phyloP scores from a whole-genome alignment of 2,113 vertebrate species.

The Oxygymnocypris stewartii region DNA sequence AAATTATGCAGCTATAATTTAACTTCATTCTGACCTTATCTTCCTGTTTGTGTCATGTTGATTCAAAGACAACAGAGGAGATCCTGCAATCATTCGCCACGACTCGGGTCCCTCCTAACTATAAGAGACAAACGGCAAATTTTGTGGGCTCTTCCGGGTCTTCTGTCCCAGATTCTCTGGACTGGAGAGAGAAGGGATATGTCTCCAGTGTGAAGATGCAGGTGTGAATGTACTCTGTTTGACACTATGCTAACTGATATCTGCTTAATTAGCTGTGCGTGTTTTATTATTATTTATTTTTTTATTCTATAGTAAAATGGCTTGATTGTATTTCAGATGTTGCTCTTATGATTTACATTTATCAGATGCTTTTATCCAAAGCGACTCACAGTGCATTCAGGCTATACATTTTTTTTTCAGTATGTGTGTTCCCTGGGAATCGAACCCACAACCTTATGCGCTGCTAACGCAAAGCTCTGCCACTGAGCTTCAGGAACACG shows the following conservation, averaged over 20 bases:
- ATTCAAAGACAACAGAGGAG: slow-evolving; percentile 76
- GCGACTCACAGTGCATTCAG: no score
- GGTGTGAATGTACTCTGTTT: slow-evolving; percentile 58
- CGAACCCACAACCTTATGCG: no score
- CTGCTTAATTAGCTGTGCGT: background rate
- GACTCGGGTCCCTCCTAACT: slow-evolving; percentile 65
- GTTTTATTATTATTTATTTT: background rate
- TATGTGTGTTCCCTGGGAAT: no score
- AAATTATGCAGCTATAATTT: background rate
- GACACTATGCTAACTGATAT: background rate
- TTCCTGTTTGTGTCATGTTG: slow-evolving; percentile 28
- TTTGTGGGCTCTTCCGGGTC: background rate
- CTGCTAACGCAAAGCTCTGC: no score
- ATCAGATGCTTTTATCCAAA: no score
- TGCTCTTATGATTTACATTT: no score
- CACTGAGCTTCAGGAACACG: background rate
- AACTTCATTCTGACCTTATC: background rate
- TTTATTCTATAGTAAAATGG: background rate
- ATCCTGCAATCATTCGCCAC: slow-evolving; percentile 66
- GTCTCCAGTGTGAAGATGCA: slow-evolving; percentile 85
- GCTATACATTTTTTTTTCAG: no score
- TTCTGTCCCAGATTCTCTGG: slow-evolving; percentile 70
- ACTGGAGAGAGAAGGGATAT: slow-evolving; percentile 82
- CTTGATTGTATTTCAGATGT: no score
- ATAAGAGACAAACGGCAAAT: slow-evolving; percentile 39